phyloP scores from a whole-genome alignment of 1,140 invertebrate species.

The Latrodectus geometricus region DNA sequence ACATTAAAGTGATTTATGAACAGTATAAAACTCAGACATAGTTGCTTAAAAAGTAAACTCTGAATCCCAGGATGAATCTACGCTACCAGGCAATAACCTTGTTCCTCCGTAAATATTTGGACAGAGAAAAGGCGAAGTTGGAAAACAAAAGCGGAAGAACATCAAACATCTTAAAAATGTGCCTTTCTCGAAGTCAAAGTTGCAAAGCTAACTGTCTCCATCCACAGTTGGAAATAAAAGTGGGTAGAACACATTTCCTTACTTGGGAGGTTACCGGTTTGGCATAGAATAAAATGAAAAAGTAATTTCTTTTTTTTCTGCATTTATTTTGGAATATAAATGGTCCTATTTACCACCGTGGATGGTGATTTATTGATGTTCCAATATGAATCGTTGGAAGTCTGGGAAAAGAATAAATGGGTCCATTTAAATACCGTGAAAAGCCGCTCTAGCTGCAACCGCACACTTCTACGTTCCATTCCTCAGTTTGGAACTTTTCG shows the following conservation, averaged over 20 bases:
- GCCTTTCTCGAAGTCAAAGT: not conserved
- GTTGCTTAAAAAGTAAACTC: not conserved
- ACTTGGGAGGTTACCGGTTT: not conserved
- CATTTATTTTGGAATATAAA: conserved; percentile 30
- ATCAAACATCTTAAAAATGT: not conserved
- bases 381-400: conserved; percentile 48
- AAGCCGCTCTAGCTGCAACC: conserved; percentile 25
- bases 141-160: not conserved
- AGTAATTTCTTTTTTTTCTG: not conserved
- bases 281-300: not conserved
- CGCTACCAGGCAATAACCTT: not conserved
- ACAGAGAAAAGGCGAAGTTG: not conserved
- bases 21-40: not conserved
- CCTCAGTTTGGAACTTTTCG: conserved; percentile 8
- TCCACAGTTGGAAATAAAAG: not conserved
- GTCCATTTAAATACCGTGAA: conserved; percentile 55
- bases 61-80: not conserved
- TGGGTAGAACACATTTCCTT: not conserved
- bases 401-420: conserved; percentile 28
- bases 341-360: conserved; percentile 40
- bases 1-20: not conserved
- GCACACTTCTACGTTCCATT: not conserved
- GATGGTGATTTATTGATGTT: conserved; percentile 40
- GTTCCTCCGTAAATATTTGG: not conserved
- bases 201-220: not conserved